These are phyloP conservation scores for Adelosebastes latens DNA, from an alignment of 2,797 vertebrate species.

Conservation along the genomic window DNA sequence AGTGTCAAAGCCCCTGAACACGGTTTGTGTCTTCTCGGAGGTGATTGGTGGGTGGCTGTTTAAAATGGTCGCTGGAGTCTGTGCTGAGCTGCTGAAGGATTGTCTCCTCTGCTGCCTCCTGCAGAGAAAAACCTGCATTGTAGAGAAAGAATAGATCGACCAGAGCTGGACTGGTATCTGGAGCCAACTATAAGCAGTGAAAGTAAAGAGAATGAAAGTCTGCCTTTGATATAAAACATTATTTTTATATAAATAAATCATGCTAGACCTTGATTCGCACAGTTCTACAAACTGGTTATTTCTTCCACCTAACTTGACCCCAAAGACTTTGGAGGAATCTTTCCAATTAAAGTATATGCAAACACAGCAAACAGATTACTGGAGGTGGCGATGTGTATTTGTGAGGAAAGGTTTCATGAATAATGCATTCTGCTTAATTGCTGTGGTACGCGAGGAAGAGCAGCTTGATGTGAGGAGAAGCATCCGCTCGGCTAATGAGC, in stretches of 20 bases:
- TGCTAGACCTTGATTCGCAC: conserved; percentile 9
- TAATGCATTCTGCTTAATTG: conserved; percentile 82
- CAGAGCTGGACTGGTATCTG: not conserved
- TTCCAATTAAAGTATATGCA: conserved; percentile 77
- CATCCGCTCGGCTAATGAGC: conserved; percentile 72
- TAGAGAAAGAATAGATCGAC: conserved; percentile 27
- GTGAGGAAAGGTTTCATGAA: conserved; percentile 74
- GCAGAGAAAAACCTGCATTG: conserved; percentile 18
- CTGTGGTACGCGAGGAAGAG: conserved; percentile 64
- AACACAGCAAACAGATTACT: conserved; percentile 71
- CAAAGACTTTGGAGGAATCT: conserved; percentile 64
- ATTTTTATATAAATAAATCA: conserved; percentile 6
- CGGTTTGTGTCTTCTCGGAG: conserved; percentile 25
- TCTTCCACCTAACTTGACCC: conserved; percentile 44
- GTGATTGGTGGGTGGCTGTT: conserved; percentile 37
- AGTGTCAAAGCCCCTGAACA: conserved; percentile 53
- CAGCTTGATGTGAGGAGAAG: conserved; percentile 68
- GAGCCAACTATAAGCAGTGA: not conserved
- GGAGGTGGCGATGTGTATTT: conserved; percentile 65
- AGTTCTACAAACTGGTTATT: conserved; percentile 13
- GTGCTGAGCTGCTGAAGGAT: conserved; percentile 28
- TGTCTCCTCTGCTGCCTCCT: conserved; percentile 26
- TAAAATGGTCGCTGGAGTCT: conserved; percentile 37
- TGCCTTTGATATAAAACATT: conserved; percentile 1
- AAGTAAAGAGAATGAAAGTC: conserved; percentile 10